These are phyloP conservation scores for Thelaira solivaga DNA, from an alignment of 2,888 invertebrate species.

Conservation along the genomic window DNA sequence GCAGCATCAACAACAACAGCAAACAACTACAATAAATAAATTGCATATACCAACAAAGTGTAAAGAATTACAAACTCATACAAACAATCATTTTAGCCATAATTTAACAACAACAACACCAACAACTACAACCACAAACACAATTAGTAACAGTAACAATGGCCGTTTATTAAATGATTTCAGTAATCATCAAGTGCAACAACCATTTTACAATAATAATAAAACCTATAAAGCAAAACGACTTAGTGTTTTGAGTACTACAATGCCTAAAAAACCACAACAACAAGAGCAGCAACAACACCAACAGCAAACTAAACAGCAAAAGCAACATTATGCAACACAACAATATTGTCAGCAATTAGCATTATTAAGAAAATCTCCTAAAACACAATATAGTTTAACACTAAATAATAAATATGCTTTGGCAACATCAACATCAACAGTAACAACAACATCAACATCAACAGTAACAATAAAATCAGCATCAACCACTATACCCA, in stretches of 20 bases:
- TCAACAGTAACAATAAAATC: not conserved
- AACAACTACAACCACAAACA: constrained; percentile 40
- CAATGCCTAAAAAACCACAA: constrained; percentile 53
- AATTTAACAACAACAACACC: constrained; percentile 48
- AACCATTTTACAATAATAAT: constrained; percentile 57
- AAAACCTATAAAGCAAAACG: constrained; percentile 50
- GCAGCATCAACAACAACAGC: constrained; percentile 24
- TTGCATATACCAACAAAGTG: constrained; percentile 45
- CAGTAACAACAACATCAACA: constrained; percentile 10
- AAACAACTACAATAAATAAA: constrained; percentile 51
- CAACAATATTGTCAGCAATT: constrained; percentile 51
- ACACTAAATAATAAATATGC: constrained; percentile 45
- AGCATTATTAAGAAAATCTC: constrained; percentile 25
- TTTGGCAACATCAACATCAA: not conserved
- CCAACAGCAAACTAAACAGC: constrained; percentile 36
- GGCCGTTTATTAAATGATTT: constrained; percentile 40
- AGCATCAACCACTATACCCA: constrained; percentile 1
- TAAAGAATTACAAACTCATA: constrained; percentile 39
- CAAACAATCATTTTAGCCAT: constrained; percentile 61
- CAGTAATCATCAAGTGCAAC: constrained; percentile 63
- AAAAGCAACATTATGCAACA: constrained; percentile 30
- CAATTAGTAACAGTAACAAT: constrained; percentile 39
- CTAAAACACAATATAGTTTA: constrained; percentile 58
- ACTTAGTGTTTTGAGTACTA: constrained; percentile 57
- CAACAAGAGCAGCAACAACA: constrained; percentile 33